Evolutionary conservation across 2,888 invertebrate species (phyloP).

Genomic region (Mimas tiliae): DNA sequence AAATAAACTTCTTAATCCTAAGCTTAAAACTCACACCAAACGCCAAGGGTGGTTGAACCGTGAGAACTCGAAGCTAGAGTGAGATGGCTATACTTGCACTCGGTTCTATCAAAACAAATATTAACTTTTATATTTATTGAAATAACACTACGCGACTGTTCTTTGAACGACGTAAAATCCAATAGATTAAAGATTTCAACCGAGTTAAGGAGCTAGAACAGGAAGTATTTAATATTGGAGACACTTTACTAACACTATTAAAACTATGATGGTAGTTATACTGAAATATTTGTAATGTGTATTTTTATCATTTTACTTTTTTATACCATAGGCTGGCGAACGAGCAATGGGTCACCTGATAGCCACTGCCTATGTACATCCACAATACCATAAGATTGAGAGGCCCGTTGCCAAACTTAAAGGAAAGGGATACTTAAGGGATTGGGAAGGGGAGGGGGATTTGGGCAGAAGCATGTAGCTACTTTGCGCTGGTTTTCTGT

Average conservation of each 20-base stretch:
- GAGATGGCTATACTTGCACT: slow-evolving; percentile 57
- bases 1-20: neutral
- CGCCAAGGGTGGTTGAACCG: slow-evolving; percentile 54
- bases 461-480: too few relatives aligned
- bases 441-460: too few relatives aligned
- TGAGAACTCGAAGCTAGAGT: slow-evolving; percentile 53
- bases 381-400: too few relatives aligned
- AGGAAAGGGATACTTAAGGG: too few relatives aligned
- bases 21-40: slow-evolving; percentile 45
- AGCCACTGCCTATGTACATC: too few relatives aligned
- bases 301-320: too few relatives aligned
- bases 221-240: neutral
- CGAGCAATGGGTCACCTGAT: too few relatives aligned
- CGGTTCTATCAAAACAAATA: slow-evolving; percentile 50
- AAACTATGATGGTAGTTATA: neutral
- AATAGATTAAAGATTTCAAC: slow-evolving; percentile 16
- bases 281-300: too few relatives aligned
- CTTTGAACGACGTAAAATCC: neutral
- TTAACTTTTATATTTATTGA: slow-evolving; percentile 25
- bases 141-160: slow-evolving; percentile 9
- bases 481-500: too few relatives aligned
- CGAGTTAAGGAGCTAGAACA: neutral
- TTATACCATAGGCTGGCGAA: too few relatives aligned
- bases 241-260: neutral
- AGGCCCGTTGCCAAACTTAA: too few relatives aligned